A percentile compares a stretch with the other conserved stretches of the same genome.
phyloP scores from a whole-genome alignment of 2,888 invertebrate species.

The Cyclophora punctaria region DNA sequence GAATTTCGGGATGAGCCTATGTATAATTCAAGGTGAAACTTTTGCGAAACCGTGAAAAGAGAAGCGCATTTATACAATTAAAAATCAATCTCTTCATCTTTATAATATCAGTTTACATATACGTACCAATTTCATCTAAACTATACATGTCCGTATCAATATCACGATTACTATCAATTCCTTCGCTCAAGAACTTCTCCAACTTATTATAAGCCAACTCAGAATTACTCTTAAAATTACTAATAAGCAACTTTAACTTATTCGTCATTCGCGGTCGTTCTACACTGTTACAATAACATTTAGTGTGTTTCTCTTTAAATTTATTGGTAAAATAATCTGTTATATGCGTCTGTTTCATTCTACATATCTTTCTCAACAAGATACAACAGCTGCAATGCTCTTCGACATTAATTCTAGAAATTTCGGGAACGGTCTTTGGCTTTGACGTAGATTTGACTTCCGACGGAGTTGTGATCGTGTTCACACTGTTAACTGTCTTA shows the following conservation, averaged over 20 bases:
- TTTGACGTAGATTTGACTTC: conserved; percentile 5
- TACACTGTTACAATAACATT: conserved; percentile 40
- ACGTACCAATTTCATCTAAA: conserved; percentile 42
- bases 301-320: conserved; percentile 1
- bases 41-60: not conserved
- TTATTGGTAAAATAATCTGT: conserved; percentile 43
- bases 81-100: too few species aligned
- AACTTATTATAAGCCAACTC: conserved; percentile 26
- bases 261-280: conserved; percentile 42
- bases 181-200: conserved; percentile 20
- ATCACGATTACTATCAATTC: conserved; percentile 4
- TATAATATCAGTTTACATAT: too few species aligned
- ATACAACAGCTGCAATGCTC: conserved; percentile 53
- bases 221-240: conserved; percentile 31
- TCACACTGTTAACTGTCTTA: conserved; percentile 23
- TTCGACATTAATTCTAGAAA: not conserved
- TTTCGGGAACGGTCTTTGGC: too few species aligned
- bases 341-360: conserved; percentile 37
- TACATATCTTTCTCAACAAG: conserved; percentile 38
- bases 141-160: conserved; percentile 10
- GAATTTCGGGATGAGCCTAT: too few species aligned
- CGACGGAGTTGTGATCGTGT: conserved; percentile 17
- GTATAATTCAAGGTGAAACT: not conserved
- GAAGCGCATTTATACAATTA: not conserved
- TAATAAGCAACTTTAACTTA: conserved; percentile 41